These are phyloP conservation scores for Podabrus alpinus DNA, from an alignment of 2,888 invertebrate species.

Conservation along the genomic window DNA sequence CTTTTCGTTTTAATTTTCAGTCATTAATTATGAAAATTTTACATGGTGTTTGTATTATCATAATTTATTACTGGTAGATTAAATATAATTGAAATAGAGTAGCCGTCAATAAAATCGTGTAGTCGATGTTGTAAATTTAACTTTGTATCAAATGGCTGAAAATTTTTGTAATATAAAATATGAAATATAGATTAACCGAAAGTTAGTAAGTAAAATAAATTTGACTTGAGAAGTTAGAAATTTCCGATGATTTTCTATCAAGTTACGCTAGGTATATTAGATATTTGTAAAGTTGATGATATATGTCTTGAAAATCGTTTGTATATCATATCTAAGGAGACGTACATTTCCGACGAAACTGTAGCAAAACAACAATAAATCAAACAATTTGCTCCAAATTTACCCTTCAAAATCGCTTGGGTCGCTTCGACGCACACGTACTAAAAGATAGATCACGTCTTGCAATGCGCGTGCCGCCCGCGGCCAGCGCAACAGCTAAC, in stretches of 20 bases:
- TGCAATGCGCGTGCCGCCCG: slow-evolving; percentile 40
- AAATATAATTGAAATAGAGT: neutral
- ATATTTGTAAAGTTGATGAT: slow-evolving; percentile 30
- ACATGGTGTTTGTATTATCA: neutral
- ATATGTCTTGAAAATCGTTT: slow-evolving; percentile 34
- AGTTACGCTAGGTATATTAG: slow-evolving; percentile 10
- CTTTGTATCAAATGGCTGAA: neutral
- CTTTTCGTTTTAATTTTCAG: neutral
- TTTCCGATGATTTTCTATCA: slow-evolving; percentile 1
- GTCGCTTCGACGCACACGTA: slow-evolving; percentile 45
- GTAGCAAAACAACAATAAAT: slow-evolving; percentile 45
- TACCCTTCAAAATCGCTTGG: slow-evolving; percentile 42
- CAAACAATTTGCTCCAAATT: slow-evolving; percentile 48
- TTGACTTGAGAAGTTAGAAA: neutral
- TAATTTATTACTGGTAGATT: neutral
- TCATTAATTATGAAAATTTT: neutral
- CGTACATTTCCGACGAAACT: slow-evolving; percentile 41
- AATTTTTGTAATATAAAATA: neutral
- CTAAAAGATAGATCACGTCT: slow-evolving; percentile 44
- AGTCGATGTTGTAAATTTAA: neutral
- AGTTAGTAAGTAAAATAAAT: neutral
- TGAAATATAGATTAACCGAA: neutral
- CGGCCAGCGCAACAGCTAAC: slow-evolving; percentile 47
- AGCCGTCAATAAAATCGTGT: neutral
- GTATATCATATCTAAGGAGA: slow-evolving; percentile 36